Evolutionary conservation across 2,888 invertebrate species (phyloP).

Genomic region (Scaptomyza parva): DNA sequence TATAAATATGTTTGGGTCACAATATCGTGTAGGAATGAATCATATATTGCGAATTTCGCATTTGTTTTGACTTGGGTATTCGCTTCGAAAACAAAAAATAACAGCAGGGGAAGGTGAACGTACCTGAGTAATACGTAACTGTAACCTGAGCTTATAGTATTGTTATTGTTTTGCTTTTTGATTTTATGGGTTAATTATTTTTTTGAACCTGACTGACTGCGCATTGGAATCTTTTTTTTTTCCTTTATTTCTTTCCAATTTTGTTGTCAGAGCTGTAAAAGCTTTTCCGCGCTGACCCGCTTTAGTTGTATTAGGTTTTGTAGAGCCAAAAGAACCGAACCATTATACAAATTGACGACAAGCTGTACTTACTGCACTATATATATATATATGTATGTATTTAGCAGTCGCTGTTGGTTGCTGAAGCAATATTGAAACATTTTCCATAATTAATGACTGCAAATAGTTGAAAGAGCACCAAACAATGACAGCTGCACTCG

Average conservation of each 20-base stretch:
- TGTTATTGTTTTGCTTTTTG: conserved; percentile 23
- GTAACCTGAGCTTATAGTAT: conserved; percentile 50
- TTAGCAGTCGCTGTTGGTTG: conserved; percentile 5
- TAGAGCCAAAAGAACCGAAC: conserved; percentile 20
- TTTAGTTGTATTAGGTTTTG: conserved; percentile 30
- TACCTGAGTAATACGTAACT: conserved; percentile 48
- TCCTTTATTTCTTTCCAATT: background rate
- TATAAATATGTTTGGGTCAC: conserved; percentile 25
- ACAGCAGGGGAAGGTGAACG: conserved; percentile 47
- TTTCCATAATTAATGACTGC: conserved; percentile 71
- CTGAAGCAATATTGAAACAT: conserved; percentile 63
- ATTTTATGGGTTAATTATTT: conserved; percentile 68
- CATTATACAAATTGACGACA: conserved; percentile 69
- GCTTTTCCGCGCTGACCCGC: conserved; percentile 35
- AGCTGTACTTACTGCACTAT: conserved; percentile 27
- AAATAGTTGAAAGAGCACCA: conserved; percentile 57
- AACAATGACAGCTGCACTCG: conserved; percentile 69
- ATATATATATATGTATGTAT: background rate
- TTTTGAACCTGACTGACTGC: conserved; percentile 33
- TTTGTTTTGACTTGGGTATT: conserved; percentile 69
- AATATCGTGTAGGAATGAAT: conserved; percentile 63
- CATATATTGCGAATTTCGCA: conserved; percentile 59
- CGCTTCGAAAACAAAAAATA: conserved; percentile 21
- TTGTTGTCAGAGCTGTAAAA: conserved; percentile 7
- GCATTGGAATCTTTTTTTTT: conserved; percentile 7